Evolutionary conservation across 2,113 vertebrate species (phyloP), one percentile per base, ranked within the genome.

Genomic region (Odobenus rosmarus): DNA sequence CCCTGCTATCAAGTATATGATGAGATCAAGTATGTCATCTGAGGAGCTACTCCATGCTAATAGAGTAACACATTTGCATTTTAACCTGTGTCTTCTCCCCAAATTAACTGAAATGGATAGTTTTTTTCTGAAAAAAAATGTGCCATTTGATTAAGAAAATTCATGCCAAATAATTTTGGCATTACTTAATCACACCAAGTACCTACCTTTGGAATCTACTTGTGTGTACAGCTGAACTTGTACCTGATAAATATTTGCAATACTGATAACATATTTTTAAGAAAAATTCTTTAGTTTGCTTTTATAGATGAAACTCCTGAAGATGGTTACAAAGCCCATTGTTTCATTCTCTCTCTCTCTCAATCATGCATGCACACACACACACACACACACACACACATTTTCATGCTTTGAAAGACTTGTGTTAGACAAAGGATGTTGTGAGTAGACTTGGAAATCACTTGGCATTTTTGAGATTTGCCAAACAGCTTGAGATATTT

Each of bases 401-500:
- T 31, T 74, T 89, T 90, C 67, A 82, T 53, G 7, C 55, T 96
- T 91, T 84, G 28, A 79, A 76, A 77, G 7, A 15, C 67, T 90
- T 36, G 7, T 80, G 24, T 53, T 81, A 88, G 62, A 81, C 91
- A 94, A 85, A 95, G 39, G 53, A 28, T 42, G 3, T 79, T 80
- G 24, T 81, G n/a, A 84, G 28, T 28, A 80, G 72, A 4, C 11
- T 91, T 97, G 61, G 88, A 94, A 93, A 97, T 96, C 59, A 76
- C 13, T 95, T 89, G 71, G 85, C 42, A 57, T 95, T 92, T 97
- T 72, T 96, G 74, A 95, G 59, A 85, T 95, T 90, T 98, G 90
- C 95, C 97, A 97, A 95, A 95, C 67, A 97, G 81, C 97, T 96
- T 98, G 97, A 96, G 90, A 95, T 95, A 96, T 90, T 98, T 98